Base-by-base conservation (phyloP, 2,797 vertebrate genomes). In the Epinephelus awoara region DNA sequence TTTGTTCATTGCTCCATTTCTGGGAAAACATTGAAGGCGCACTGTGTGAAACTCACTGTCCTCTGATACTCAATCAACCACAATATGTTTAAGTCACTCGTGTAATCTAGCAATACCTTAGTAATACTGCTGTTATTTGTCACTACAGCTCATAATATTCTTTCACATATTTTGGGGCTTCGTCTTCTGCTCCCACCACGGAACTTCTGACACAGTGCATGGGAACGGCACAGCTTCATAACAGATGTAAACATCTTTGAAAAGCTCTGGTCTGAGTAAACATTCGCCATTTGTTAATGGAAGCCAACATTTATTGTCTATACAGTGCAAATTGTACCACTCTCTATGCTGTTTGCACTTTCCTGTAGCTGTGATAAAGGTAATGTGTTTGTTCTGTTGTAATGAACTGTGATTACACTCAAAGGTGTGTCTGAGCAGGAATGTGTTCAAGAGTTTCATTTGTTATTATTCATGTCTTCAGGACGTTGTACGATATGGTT, bases 301-400 rank as follows among this genome's bases (percentile, higher is more conserved):
- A 59, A 82, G 34, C 40, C 7, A 61, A 21, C 46, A 49, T 79
- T 44, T 57, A 7, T 34, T 73, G 38, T 63, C 15, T 64, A 46
- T 12, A 46, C 25, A 34, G 38, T 17, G 21, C 27, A 52, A 46
- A 49, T 44, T 34, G 9, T 14, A 55, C 6, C 46, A 21, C 17
- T 58, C 11, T 61, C 3, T 71, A 25, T 27, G 27, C 3, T 80
- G 59, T 75, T 77, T 79, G 1, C 19, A 46, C 11, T 72, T 80
- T 62, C 44, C 51, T 19, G 19, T 4, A 52, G 49, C 38, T 13
- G 40, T 51, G 65, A 69, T 44, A 71, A 77, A 75, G 59, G 3
- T 80, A 73, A 57, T 59, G 52, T 67, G 54, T 86, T 89, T 85
- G 77, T 18, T 73, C 44, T 66, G 19, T 65, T 47, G 29, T 77